A percentile compares a stretch with the other conserved stretches of the same genome.
These are phyloP conservation scores for Rhipidura dahli DNA, from an alignment of 2,113 vertebrate genomes.

Conservation along the genomic window DNA sequence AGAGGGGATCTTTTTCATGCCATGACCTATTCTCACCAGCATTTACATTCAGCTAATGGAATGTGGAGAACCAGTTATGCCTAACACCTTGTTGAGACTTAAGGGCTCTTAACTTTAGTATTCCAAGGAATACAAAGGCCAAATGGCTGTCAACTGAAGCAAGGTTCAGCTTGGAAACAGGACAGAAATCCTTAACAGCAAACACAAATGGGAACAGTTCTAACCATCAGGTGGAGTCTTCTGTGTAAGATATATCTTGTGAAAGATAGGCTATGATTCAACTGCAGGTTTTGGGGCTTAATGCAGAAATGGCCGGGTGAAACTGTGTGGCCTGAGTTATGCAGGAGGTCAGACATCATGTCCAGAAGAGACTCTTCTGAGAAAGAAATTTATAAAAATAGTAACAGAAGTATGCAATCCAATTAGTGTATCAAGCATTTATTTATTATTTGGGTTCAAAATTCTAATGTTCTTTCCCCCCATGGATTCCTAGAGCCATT, in stretches of 20 bases:
- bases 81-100: not conserved
- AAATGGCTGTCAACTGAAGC: not conserved
- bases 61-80: not conserved
- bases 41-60: not conserved
- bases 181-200: not conserved
- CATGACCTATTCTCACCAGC: not conserved
- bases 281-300: not conserved
- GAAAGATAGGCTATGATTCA: not conserved
- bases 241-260: not conserved
- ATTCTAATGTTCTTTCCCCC: not conserved
- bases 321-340: not conserved
- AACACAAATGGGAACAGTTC: not conserved
- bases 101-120: not conserved
- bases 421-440: not conserved
- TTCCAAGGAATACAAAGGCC: not conserved
- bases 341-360: not conserved
- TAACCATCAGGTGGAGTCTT: not conserved
- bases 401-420: not conserved
- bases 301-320: not conserved
- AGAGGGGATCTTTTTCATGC: not conserved
- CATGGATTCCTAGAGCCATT: slow-evolving; percentile 14
- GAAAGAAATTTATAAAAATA: slow-evolving; percentile 10
- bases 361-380: not conserved
- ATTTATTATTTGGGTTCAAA: slow-evolving; percentile 22
- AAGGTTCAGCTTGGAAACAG: not conserved